Conservation (phyloP, 92 coral and sea anemone genomes). For the Porites cylindrica region DNA sequence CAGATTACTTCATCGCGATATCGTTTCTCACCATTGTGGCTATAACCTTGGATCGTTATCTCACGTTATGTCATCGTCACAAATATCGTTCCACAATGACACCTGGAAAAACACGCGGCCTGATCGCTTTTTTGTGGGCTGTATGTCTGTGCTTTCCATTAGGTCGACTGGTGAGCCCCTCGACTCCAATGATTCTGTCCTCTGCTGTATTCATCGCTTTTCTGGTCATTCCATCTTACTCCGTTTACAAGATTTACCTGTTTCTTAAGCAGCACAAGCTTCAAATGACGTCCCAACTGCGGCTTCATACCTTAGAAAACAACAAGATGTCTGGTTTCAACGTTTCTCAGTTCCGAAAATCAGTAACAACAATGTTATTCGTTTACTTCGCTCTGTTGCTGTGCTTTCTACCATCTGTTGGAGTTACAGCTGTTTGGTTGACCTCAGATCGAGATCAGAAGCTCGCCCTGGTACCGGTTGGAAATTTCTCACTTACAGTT, state of each 20-base stretch:
- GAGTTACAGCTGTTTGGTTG: slow-evolving; percentile 20
- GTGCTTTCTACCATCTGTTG: slow-evolving; percentile 33
- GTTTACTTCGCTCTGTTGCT: slow-evolving; percentile 10
- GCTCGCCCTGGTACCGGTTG: not conserved
- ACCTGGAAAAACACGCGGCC: not conserved
- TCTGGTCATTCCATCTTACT: slow-evolving; percentile 30
- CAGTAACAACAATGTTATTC: not conserved
- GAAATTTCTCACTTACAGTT: slow-evolving; percentile 29
- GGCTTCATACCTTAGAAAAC: not conserved
- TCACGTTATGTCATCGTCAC: not conserved
- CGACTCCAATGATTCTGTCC: slow-evolving; percentile 26
- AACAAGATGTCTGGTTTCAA: slow-evolving; percentile 13
- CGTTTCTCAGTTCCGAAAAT: not conserved
- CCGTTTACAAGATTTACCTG: slow-evolving; percentile 23
- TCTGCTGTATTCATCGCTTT: slow-evolving; percentile 8
- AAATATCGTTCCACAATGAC: slow-evolving; percentile 24
- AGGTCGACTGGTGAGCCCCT: slow-evolving; percentile 20
- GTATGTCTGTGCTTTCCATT: slow-evolving; percentile 19
- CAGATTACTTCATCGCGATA: slow-evolving; percentile 26
- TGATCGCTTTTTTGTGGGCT: slow-evolving; percentile 10
- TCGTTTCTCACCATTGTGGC: slow-evolving; percentile 34
- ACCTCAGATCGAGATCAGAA: not conserved
- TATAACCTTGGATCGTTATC: slow-evolving; percentile 30
- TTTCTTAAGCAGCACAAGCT: slow-evolving; percentile 29
- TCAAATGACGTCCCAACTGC: slow-evolving; percentile 17